These are phyloP conservation scores for Pseudobourletiella spinata DNA, from an alignment of 1,140 invertebrate genomes.

Conservation along the genomic window DNA sequence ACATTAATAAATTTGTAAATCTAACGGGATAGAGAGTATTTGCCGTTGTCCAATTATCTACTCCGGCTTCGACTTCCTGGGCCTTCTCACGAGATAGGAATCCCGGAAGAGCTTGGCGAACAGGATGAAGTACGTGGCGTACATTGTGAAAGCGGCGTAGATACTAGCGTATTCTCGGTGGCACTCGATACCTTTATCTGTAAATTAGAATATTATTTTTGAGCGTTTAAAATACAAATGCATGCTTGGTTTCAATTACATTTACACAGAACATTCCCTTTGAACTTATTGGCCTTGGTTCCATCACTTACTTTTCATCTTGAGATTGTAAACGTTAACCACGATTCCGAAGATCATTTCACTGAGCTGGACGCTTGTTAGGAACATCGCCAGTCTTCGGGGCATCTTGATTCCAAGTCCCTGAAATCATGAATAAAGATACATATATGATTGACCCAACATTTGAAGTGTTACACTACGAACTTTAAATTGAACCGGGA, in stretches of 20 bases:
- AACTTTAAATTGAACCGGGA: neutral
- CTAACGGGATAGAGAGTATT: too few species aligned
- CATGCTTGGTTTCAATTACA: too few species aligned
- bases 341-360: constrained; percentile 1
- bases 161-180: constrained; percentile 1
- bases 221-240: too few species aligned
- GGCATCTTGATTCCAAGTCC: neutral
- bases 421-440: neutral
- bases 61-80: neutral
- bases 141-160: constrained; percentile 8
- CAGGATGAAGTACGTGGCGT: constrained; percentile 5
- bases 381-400: neutral
- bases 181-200: constrained; percentile 2
- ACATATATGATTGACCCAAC: too few species aligned
- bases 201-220: neutral
- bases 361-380: neutral
- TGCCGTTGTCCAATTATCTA: too few species aligned
- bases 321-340: neutral
- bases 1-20: too few species aligned
- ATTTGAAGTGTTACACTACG: too few species aligned
- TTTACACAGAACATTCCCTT: too few species aligned
- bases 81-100: neutral
- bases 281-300: neutral
- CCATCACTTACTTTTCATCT: neutral
- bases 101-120: constrained; percentile 11